Base-by-base conservation (phyloP, 1,140 invertebrate species). In the Drosophila asahinai region DNA sequence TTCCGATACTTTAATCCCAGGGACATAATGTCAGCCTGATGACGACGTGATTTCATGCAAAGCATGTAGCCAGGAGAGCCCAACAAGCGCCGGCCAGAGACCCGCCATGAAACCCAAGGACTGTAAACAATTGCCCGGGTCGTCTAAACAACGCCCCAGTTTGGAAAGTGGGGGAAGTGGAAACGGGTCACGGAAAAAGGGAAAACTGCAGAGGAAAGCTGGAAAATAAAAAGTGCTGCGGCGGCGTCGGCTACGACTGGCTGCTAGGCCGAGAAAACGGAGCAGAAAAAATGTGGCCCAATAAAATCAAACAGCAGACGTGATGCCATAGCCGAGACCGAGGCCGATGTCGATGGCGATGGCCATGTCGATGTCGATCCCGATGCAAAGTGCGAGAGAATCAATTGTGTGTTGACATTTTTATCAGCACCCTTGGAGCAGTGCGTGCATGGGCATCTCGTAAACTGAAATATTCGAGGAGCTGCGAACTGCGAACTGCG, bases 391-490 rank as follows among this genome's bases (percentile, higher is more conserved):
- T 73, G 73, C 74, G 75, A 77, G 79, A 76, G 86, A 90, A 90
- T 90, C 86, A 90, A 90, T 90, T 90, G 86, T 90, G 86, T 90
- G 86, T 90, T 90, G 86, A 90, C 86, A 90, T 90, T 90, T 90
- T 90, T 90, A 90, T 90, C 86, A 90, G 86, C 81, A 47, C 47
- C 45, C 49, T 72, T 59, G 55, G 67, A 80, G 72, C 54, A 48
- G 64, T 77, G 64, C 73, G 64, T 77, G 66, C 78, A 81, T 81
- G 51, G 81, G 73, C 83, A 84, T 81, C 67, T 89, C 78, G 81
- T 68, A 72, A 76, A 75, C 67, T 81, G 66, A 82, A 90, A 82
- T 86, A 79, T 86, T 82, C 78, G 72, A 78, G 77, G 66, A 82
- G 19, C 19, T 22, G 2, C 19, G 19, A 22, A 22, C 19, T 22